Base-by-base conservation (phyloP, 2,113 vertebrate genomes). In the Riparia riparia region DNA sequence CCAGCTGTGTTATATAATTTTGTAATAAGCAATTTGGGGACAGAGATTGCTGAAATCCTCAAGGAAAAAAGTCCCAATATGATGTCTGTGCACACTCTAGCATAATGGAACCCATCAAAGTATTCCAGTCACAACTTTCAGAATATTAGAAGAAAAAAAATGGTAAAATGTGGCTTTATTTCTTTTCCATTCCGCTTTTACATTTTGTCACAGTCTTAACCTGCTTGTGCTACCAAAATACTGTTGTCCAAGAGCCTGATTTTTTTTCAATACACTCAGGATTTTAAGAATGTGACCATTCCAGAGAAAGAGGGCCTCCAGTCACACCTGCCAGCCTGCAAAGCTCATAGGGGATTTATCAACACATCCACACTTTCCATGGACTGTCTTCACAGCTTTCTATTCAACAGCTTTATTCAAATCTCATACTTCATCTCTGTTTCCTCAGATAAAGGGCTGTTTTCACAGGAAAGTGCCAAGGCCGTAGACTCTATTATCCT, bases 1-100 rank as follows among this genome's bases (percentile, higher is more conserved):
- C 50, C 80, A 90, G 50, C 69, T 98, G 82, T 79, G 51, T 61
- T 44, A n/a, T 82, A 82, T 90, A 87, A 69, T 90, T 91, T 89
- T 86, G 42, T 71, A 94, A 34, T 87, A 94, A 81, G 53, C 74
- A 78, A 89, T 71, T 29, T 41, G 12, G 29, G 54, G 19, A 95
- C n/a, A 77, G 69, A 64, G 44, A 61, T 42, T 78, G 18, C 50
- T 50, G 41, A 16, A 58, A 8, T 56, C 15, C 61, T 94, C 70
- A 73, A 17, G 41, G 56, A 70, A 54, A 54, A 90, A 57, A 89
- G 39, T n/a, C 41, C 9, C 6, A n/a, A 41, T 42, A 29, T 65
- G n/a, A 70, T 95, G 42, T 58, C 31, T 78, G 5, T 1, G 7
- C 17, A 83, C 14, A 21, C 44, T 80, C 21, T 57, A 80, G 11